Conservation (phyloP, 2,113 vertebrate genomes). For the Dicerorhinus sumatrensis region DNA sequence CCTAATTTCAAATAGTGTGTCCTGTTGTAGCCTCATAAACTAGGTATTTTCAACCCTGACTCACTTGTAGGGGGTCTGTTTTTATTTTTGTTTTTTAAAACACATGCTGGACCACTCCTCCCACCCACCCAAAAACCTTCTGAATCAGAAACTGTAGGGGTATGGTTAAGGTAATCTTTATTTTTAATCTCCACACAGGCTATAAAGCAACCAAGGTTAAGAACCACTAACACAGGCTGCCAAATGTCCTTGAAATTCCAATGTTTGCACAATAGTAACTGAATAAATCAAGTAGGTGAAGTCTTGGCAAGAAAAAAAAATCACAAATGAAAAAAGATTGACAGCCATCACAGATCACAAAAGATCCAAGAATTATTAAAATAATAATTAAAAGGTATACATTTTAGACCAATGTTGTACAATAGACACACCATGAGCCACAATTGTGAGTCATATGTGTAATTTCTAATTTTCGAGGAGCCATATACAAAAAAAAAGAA, state of each 20-base stretch:
- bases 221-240: background rate
- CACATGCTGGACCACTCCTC: background rate
- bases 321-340: background rate
- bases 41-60: background rate
- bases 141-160: slow-evolving; percentile 26
- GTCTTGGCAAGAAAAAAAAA: background rate
- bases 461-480: slow-evolving; percentile 42
- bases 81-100: background rate
- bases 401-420: background rate
- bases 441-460: background rate
- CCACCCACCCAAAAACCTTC: background rate
- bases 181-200: slow-evolving; percentile 31
- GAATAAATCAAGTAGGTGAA: slow-evolving; percentile 8
- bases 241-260: background rate
- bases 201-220: slow-evolving; percentile 4
- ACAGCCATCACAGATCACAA: background rate
- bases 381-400: slow-evolving; percentile 31
- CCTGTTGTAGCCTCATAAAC: background rate
- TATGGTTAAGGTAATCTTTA: background rate
- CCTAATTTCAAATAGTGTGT: background rate
- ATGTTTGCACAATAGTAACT: background rate
- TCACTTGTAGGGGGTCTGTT: background rate
- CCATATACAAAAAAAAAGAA: background rate
- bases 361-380: slow-evolving; percentile 8
- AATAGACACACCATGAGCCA: background rate